Base-by-base conservation (phyloP, 1,140 invertebrate genomes). In the Heterodera carotae region DNA sequence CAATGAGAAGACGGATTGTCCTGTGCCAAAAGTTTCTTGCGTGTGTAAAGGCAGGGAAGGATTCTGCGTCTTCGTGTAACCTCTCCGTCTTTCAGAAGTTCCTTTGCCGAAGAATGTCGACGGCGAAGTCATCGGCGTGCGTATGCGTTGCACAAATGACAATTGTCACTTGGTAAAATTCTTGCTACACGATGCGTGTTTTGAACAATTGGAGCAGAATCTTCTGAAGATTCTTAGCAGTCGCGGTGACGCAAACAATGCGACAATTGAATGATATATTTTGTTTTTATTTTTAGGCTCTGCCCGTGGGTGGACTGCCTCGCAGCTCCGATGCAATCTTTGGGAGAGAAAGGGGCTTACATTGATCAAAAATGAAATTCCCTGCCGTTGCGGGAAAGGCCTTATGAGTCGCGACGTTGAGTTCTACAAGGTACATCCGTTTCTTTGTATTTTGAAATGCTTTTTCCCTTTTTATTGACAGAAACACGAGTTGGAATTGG, bases 321-420 rank as follows among this genome's bases (percentile, higher is more conserved):
- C 71, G 39, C 71, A 74, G 36, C 59, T 74, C 36, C 31, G 56
- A 56, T 39, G 27, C 36, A 74, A 74, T 74, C 59, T 74, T n/a
- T 74, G 71, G 71, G 71, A 74, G 64, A 62, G 59, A 64, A 74
- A 74, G 27, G 71, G 71, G 22, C 56, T 62, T 15, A 62, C 71
- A 3, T 34, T 74, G 12, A 56, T 74, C 59, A 56, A 27, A 74
- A 74, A 64, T 8, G 36, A 56, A 62, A 43, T 74, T 18, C 71
- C 39, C 18, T 74, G 71, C 34, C 71, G 56, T 22, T 74, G 71
- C 59, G 71, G 71, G 2, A 56, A 62, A 56, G 71, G 71, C 10
- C 56, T 74, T 43, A 74, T 74, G 71, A 74, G 71, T 74, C 56
- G 59, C 36, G 71, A 74, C 64, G 71, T 74, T 29, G 71, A 74